Evolutionary conservation across 2,888 invertebrate species (phyloP).

Genomic region (Acleris holmiana): DNA sequence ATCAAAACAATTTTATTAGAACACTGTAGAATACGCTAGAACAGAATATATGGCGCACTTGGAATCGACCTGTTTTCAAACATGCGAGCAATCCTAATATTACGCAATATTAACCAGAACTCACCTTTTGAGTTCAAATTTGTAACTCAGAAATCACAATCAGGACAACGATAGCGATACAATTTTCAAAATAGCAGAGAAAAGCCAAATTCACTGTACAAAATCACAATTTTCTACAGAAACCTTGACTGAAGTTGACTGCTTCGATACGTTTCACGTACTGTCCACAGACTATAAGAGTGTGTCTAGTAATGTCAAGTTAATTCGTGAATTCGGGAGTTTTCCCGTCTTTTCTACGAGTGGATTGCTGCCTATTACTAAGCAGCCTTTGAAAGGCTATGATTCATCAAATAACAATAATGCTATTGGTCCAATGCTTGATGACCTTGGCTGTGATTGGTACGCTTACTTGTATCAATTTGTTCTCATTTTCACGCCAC

Average conservation of each 20-base stretch:
- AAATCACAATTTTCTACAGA: slow-evolving; percentile 7
- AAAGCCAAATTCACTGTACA: slow-evolving; percentile 13
- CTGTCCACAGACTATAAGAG: too few species aligned
- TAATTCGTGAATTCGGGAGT: background rate
- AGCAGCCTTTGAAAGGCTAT: too few species aligned
- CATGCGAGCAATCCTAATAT: slow-evolving; percentile 30
- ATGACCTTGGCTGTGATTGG: too few species aligned
- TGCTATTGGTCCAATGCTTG: too few species aligned
- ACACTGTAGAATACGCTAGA: slow-evolving; percentile 41
- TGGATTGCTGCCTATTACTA: too few species aligned
- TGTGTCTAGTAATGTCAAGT: too few species aligned
- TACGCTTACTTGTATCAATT: too few species aligned
- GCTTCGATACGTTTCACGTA: background rate
- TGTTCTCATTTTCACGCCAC: too few species aligned
- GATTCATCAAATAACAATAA: too few species aligned
- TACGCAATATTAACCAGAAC: slow-evolving; percentile 21
- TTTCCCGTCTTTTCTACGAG: too few species aligned
- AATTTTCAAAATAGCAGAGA: slow-evolving; percentile 11
- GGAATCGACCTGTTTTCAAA: slow-evolving; percentile 61
- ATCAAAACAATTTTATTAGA: slow-evolving; percentile 38
- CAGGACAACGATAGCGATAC: background rate
- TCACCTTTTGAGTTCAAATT: slow-evolving; percentile 11
- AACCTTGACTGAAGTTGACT: background rate
- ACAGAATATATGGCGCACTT: slow-evolving; percentile 55
- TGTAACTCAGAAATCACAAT: slow-evolving; percentile 7